phyloP scores from a whole-genome alignment of 2,113 vertebrate genomes.

The Trinectes maculatus region DNA sequence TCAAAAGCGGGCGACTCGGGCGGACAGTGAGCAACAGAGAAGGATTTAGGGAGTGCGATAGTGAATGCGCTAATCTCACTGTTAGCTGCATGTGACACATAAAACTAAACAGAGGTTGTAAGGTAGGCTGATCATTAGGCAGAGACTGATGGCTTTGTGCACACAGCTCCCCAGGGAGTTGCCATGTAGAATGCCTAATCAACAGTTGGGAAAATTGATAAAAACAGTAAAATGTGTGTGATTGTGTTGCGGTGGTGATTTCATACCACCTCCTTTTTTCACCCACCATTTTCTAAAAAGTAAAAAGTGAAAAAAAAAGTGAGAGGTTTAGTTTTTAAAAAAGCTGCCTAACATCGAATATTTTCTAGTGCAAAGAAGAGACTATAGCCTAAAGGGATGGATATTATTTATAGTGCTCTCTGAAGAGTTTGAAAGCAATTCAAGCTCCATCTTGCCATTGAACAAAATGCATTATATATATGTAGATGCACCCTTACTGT shows the following conservation, averaged over 20 bases:
- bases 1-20: slow-evolving; percentile 51
- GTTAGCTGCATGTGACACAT: slow-evolving; percentile 75
- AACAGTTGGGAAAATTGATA: slow-evolving; percentile 60
- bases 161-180: slow-evolving; percentile 52
- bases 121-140: slow-evolving; percentile 59
- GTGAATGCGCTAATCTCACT: slow-evolving; percentile 70
- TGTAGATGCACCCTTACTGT: too few species aligned
- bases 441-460: too few species aligned
- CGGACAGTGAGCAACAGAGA: slow-evolving; percentile 37
- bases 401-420: slow-evolving; percentile 20
- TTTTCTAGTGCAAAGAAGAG: slow-evolving; percentile 9
- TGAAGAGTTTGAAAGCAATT: slow-evolving; percentile 23
- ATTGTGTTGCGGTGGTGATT: slow-evolving; percentile 7
- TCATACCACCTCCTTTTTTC: slow-evolving; percentile 23
- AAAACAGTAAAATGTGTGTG: slow-evolving; percentile 17
- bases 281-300: slow-evolving; percentile 4
- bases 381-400: slow-evolving; percentile 22
- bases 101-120: slow-evolving; percentile 59
- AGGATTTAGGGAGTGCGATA: slow-evolving; percentile 78
- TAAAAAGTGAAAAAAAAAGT: too few species aligned
- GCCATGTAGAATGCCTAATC: slow-evolving; percentile 57
- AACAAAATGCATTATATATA: too few species aligned
- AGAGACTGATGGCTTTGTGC: slow-evolving; percentile 63
- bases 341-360: slow-evolving; percentile 10
- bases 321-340: background rate